These are phyloP conservation scores for Globicephala melas DNA, from an alignment of 2,113 vertebrate genomes.

Conservation along the genomic window DNA sequence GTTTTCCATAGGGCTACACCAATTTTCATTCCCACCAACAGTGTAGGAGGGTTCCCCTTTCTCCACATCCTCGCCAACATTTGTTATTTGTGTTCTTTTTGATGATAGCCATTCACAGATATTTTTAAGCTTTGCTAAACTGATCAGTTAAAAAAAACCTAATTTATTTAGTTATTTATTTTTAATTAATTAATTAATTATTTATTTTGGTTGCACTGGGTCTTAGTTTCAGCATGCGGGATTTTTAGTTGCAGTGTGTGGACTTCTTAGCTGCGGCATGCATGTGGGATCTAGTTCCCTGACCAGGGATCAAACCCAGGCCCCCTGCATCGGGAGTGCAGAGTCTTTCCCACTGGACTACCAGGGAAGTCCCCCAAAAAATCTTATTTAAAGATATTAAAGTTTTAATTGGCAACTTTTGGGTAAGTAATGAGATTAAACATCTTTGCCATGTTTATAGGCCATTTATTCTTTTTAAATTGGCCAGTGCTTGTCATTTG, in stretches of 20 bases:
- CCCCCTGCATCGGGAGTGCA: too few relatives aligned
- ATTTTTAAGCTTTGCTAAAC: background rate
- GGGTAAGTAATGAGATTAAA: background rate
- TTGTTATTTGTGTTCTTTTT: background rate
- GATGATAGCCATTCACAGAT: background rate
- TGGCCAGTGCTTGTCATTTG: background rate
- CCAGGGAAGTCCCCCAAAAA: background rate
- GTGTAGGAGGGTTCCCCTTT: background rate
- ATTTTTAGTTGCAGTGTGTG: too few relatives aligned
- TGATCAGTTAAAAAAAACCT: background rate
- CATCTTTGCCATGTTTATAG: background rate
- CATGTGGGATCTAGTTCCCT: too few relatives aligned
- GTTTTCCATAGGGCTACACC: background rate
- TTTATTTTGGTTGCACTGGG: too few relatives aligned
- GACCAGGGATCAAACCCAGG: too few relatives aligned
- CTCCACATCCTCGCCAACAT: background rate
- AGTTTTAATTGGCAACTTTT: background rate
- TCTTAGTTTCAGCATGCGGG: too few relatives aligned
- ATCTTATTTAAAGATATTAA: background rate
- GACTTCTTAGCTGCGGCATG: too few relatives aligned
- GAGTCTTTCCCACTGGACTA: too few relatives aligned
- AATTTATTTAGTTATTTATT: too few relatives aligned
- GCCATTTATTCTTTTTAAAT: background rate
- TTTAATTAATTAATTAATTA: too few relatives aligned
- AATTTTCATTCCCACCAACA: background rate